Conservation (phyloP, 2,113 vertebrate species). For the Centrocercus urophasianus region DNA sequence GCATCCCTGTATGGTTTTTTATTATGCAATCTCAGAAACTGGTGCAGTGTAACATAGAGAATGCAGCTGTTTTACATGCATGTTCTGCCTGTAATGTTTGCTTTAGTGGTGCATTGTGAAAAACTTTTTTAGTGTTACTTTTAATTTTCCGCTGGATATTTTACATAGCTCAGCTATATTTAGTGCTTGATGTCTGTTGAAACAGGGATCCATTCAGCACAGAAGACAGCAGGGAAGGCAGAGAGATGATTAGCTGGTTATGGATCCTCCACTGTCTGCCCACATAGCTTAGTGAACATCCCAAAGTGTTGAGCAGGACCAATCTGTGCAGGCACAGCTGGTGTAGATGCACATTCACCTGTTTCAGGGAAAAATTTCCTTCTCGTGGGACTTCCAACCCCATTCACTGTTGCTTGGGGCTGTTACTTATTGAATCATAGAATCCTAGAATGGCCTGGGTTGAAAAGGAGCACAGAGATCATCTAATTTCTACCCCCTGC, state of each 20-base stretch:
- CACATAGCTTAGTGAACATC: background rate
- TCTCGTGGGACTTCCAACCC: background rate
- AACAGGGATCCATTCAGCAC: background rate
- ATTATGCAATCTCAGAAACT: background rate
- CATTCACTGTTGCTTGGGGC: background rate
- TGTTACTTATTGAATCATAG: background rate
- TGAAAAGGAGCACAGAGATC: too few species aligned
- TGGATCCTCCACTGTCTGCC: background rate
- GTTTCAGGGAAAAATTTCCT: background rate
- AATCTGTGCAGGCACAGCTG: background rate
- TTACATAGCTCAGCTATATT: background rate
- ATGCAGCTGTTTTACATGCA: background rate
- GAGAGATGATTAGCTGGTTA: background rate
- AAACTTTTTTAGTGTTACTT: background rate
- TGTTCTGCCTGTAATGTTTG: background rate
- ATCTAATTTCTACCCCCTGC: too few species aligned
- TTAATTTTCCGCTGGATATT: background rate
- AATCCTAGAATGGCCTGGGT: too few species aligned
- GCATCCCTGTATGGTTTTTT: background rate
- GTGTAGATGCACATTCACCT: background rate
- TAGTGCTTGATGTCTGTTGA: background rate
- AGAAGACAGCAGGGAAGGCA: background rate
- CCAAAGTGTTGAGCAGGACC: background rate
- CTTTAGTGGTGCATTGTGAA: background rate
- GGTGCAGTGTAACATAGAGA: background rate